Evolutionary conservation across 2,888 invertebrate genomes (phyloP).

Genomic region (Molorchus minor): DNA sequence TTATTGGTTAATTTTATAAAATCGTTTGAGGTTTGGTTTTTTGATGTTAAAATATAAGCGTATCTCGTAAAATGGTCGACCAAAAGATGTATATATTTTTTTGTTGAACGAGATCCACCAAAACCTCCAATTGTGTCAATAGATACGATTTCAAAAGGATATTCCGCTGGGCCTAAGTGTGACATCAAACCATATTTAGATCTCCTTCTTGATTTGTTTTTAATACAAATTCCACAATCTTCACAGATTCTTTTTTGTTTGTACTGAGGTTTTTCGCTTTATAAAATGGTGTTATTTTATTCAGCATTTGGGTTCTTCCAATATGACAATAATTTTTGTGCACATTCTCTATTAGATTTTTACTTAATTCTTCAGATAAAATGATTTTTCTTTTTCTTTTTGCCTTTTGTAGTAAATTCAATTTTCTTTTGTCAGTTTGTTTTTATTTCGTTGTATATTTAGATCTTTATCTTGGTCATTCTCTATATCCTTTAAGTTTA

Average conservation of each 20-base stretch:
- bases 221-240: conserved; percentile 11
- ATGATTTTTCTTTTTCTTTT: neutral
- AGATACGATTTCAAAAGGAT: conserved; percentile 15
- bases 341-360: neutral
- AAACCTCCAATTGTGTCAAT: conserved; percentile 52
- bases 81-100: conserved; percentile 49
- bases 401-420: neutral
- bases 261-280: no score
- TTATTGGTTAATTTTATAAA: conserved; percentile 47
- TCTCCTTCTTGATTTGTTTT: conserved; percentile 7
- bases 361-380: neutral
- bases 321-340: no score
- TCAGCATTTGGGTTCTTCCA: no score
- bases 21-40: conserved; percentile 46
- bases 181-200: conserved; percentile 3
- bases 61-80: conserved; percentile 51
- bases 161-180: conserved; percentile 7
- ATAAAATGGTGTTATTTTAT: no score
- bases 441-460: neutral
- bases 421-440: neutral
- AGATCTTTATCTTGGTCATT: neutral
- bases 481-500: neutral
- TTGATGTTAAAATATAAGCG: conserved; percentile 48
- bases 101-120: conserved; percentile 50
- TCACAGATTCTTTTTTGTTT: conserved; percentile 2